Percentiles rank a stretch among this genome's conserved stretches.
Evolutionary conservation across 2,797 vertebrate species (phyloP).

Genomic region (Cirrhinus molitorella): DNA sequence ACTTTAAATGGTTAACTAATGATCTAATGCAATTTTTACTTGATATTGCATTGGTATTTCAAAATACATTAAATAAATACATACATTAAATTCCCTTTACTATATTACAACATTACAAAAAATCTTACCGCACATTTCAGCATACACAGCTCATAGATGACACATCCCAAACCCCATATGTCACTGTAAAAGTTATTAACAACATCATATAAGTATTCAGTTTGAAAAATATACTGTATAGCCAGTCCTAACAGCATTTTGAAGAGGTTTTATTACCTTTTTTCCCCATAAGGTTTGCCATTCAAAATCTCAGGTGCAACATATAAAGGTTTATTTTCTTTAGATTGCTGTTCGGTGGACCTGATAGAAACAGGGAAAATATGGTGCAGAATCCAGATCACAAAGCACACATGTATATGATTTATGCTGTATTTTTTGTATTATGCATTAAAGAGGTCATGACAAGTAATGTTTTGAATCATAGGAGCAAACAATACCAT

Average conservation of each 20-base stretch:
- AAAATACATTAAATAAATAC: background rate
- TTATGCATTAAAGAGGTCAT: background rate
- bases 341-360: background rate
- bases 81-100: background rate
- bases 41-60: background rate
- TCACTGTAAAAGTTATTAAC: background rate
- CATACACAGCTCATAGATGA: constrained; percentile 54
- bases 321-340: background rate
- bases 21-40: background rate
- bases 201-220: background rate
- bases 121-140: constrained; percentile 37
- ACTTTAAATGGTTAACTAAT: background rate
- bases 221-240: background rate
- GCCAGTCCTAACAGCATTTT: background rate
- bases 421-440: background rate
- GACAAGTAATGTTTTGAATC: background rate
- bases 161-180: constrained; percentile 33
- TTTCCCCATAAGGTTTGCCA: background rate
- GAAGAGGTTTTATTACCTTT: background rate
- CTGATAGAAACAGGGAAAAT: background rate
- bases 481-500: background rate
- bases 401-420: background rate
- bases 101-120: background rate
- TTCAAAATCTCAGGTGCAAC: background rate
- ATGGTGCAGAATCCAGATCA: background rate